Percentiles rank a stretch among this genome's conserved stretches.
These are phyloP conservation scores for Cryptoprocta ferox DNA, from an alignment of 2,797 vertebrate genomes.

Conservation along the genomic window DNA sequence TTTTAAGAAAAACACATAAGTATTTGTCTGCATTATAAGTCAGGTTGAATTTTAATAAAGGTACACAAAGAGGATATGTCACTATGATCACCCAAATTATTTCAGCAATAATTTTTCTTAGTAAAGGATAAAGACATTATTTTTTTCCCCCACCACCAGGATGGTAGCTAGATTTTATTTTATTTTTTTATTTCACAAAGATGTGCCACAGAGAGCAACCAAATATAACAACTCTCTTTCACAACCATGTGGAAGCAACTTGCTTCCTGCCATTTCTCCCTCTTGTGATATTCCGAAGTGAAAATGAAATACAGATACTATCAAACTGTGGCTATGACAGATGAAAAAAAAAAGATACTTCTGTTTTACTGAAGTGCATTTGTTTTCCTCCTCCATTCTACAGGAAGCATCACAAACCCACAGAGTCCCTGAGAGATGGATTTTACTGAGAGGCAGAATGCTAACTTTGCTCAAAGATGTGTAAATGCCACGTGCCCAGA, in stretches of 20 bases:
- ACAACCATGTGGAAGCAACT: conserved; percentile 81
- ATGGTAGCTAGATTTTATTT: conserved; percentile 29
- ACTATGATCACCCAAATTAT: conserved; percentile 16
- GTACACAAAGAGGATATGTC: background rate
- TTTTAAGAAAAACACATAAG: conserved; percentile 35
- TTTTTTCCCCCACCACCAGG: conserved; percentile 21
- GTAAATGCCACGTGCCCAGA: conserved; percentile 85
- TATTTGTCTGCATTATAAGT: conserved; percentile 32
- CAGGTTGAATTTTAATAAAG: conserved; percentile 45
- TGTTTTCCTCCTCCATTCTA: conserved; percentile 81
- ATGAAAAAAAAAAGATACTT: conserved; percentile 81
- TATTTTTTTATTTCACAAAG: conserved; percentile 57
- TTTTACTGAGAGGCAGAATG: conserved; percentile 79
- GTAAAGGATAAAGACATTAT: conserved; percentile 41
- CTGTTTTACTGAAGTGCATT: conserved; percentile 83
- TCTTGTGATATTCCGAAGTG: conserved; percentile 81
- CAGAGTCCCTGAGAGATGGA: conserved; percentile 79
- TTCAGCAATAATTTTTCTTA: conserved; percentile 43
- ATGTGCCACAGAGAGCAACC: conserved; percentile 75
- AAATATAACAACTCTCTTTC: conserved; percentile 81
- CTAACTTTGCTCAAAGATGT: conserved; percentile 84
- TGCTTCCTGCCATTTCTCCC: conserved; percentile 81
- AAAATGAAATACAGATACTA: conserved; percentile 84
- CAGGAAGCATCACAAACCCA: conserved; percentile 82
- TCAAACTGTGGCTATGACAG: conserved; percentile 81